Evolutionary conservation across 2,797 vertebrate species (phyloP).

Genomic region (Atherinosoma microstoma): DNA sequence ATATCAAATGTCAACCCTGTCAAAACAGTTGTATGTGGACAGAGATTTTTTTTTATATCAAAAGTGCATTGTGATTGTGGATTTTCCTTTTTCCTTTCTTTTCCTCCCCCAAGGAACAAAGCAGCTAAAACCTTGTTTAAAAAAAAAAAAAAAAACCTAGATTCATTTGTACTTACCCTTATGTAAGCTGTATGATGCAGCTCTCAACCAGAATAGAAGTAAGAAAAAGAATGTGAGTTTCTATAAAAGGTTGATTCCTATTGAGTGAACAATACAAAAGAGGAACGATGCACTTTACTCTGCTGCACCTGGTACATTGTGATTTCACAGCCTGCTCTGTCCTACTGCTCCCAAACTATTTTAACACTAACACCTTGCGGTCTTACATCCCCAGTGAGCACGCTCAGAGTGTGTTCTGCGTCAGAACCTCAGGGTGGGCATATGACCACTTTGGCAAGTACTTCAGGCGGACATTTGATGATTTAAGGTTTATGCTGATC

Average conservation of each 20-base stretch:
- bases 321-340: constrained; percentile 21
- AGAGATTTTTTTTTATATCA: too few relatives aligned
- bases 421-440: constrained; percentile 35
- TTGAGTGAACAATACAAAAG: neutral
- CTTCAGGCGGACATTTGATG: constrained; percentile 62
- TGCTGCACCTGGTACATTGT: neutral
- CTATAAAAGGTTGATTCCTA: neutral
- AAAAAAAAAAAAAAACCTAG: too few relatives aligned
- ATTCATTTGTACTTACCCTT: neutral
- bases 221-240: constrained; percentile 1
- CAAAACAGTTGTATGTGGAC: too few relatives aligned
- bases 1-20: too few relatives aligned
- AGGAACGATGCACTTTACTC: constrained; percentile 7
- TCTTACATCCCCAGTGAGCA: constrained; percentile 15
- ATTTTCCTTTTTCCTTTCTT: too few relatives aligned
- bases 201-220: neutral
- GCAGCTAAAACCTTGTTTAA: too few relatives aligned
- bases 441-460: constrained; percentile 49
- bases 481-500: constrained; percentile 68
- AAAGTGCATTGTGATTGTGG: too few relatives aligned
- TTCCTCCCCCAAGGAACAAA: too few relatives aligned
- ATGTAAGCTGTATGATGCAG: neutral
- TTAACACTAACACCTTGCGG: constrained; percentile 12
- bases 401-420: constrained; percentile 16
- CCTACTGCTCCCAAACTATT: constrained; percentile 12